Percentiles rank a stretch among this genome's conserved stretches.
phyloP scores from a whole-genome alignment of 2,797 vertebrate genomes.

The Tadarida brasiliensis region DNA sequence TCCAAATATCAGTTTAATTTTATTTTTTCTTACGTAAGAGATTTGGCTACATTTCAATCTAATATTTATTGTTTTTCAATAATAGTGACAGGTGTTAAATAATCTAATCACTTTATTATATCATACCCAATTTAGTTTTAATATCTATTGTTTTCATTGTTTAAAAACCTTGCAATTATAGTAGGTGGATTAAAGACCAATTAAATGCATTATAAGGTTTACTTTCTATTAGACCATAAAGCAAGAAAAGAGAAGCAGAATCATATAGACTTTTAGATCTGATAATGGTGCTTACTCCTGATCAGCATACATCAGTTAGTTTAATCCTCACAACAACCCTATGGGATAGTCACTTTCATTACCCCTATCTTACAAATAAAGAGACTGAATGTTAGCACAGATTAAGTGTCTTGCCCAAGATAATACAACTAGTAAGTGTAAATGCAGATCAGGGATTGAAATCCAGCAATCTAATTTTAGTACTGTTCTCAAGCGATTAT shows the following conservation, averaged over 20 bases:
- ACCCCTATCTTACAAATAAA: background rate
- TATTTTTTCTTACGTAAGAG: conserved; percentile 6
- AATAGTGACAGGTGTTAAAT: background rate
- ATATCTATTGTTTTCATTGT: background rate
- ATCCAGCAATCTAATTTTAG: background rate
- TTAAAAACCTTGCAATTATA: background rate
- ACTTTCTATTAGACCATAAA: background rate
- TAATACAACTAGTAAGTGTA: background rate
- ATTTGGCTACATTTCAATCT: conserved; percentile 1
- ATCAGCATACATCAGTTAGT: background rate
- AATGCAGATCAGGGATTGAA: background rate
- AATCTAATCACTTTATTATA: background rate
- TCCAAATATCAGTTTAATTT: conserved; percentile 16
- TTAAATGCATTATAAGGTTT: conserved; percentile 28
- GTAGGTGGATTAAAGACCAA: background rate
- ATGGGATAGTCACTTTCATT: background rate
- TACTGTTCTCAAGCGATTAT: background rate
- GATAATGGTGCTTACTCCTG: background rate
- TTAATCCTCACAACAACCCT: conserved; percentile 5
- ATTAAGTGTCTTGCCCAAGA: background rate
- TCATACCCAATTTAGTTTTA: conserved; percentile 6
- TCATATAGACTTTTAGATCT: conserved; percentile 23
- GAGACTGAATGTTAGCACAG: background rate
- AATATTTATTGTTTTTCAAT: conserved; percentile 1
- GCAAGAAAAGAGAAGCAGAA: conserved; percentile 25